Base-by-base conservation (phyloP, 2,113 vertebrate species). In the Nycticorax nycticorax region DNA sequence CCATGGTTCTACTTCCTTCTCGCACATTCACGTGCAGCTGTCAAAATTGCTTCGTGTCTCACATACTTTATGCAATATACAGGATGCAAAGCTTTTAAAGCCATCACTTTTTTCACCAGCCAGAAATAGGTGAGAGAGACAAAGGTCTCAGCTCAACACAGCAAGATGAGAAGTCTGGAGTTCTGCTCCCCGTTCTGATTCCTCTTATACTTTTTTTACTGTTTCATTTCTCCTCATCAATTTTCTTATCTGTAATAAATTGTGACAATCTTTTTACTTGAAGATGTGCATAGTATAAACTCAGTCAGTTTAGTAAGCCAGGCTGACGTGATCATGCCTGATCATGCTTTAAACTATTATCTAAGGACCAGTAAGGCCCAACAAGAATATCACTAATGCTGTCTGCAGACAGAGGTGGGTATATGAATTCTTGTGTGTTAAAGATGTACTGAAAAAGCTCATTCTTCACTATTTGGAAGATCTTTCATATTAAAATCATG, bases 81-180 rank as follows among this genome's bases (percentile, higher is more conserved):
- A 78, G 24, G 52, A 77, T 62, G 53, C 23, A 96, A 96, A 90
- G 81, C 81, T 95, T 96, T 95, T 78, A 92, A 87, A 90, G 45
- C 68, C 37, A 89, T 75, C 30, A 47, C 12, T n/a, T 91, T 89
- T 92, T 91, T 63, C 56, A 84, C 15, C n/a, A 74, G 24, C 4
- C 16, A 93, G 69, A 95, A 9, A 13, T 79, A 87, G 92, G 4
- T n/a, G 45, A 83, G 35, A 71, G 64, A 92, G 69, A 78, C 57
- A 91, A 82, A 81, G 37, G 77, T 79, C 57, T 93, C 83, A 55
- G 62, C 27, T 93, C 68, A 89, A 64, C 66, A 62, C 8, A 85
- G 23, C 32, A 86, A 75, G 75, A n/a, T 35, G 27, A 59, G 10
- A 77, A 72, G 17, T 39, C 5, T 1, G 7, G 45, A 95, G 22